Evolutionary conservation across 2,797 vertebrate genomes (phyloP), one percentile per base, ranked within the genome.

Genomic region (Lacerta agilis): DNA sequence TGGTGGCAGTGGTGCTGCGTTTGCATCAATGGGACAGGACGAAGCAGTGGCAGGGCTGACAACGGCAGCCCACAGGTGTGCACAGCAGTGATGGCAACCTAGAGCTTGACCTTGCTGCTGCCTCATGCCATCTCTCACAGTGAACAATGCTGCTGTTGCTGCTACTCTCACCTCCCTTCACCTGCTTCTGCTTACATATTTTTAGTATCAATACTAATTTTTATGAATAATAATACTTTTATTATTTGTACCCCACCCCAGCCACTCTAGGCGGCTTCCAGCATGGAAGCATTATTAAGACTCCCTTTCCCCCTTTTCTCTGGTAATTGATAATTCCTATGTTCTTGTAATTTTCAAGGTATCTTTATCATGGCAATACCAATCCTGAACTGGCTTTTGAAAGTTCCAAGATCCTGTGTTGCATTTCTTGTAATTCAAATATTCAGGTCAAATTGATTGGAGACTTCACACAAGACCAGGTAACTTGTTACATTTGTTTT

Each of bases 381-480:
- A 99, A 98, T 93, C 98, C 99, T 61, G 98, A 99, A 87, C 96
- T 99, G 79, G 98, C 98, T 41, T 99, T 98, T 94, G 98, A 98
- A 96, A 98, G 99, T 92, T 98, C 99, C 76, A 99, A 98, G 96
- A 99, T 99, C 95, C 95, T 99, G 81, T 98, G 98, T 82, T 98
- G 97, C 89, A 98, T 99, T 43, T 97, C 98, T 90, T 98, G 96
- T 91, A 99, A 99, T 95, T 98, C 98, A 75, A 99, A 99, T 93
- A 99, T 99, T 92, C 99, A 99, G 95, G 96, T 95, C 49, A 97
- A 99, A 92, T 95, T 99, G 86, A 98, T 99, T 93, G 99, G 99
- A 94, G 99, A 99, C 94, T 99, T 99, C 92, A 99, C 98, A 36
- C 98, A 99, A 67, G 98, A 99, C 94, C 98, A 98, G 97, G 99